phyloP scores from a whole-genome alignment of 2,888 invertebrate genomes.

The Stictocephala bisonia region DNA sequence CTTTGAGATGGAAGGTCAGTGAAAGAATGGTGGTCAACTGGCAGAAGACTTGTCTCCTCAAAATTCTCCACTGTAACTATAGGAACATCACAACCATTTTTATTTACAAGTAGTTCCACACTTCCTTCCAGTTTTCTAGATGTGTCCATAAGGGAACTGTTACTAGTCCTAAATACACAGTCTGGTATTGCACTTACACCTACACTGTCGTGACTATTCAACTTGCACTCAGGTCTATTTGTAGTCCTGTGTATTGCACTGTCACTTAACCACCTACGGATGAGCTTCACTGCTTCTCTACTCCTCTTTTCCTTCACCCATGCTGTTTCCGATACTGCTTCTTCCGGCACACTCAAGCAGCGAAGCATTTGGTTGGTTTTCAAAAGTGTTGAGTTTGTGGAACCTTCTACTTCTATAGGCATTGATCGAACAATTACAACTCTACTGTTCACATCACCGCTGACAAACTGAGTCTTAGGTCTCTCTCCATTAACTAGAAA shows the following conservation, averaged over 20 bases:
- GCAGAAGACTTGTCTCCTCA: background rate
- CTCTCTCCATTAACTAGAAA: background rate
- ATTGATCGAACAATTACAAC: conserved; percentile 27
- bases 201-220: background rate
- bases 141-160: background rate
- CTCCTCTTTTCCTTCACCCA: conserved; percentile 19
- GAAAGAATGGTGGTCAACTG: background rate
- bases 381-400: background rate
- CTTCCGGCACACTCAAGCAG: conserved; percentile 41
- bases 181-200: background rate
- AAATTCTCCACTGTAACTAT: no score
- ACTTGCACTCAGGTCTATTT: background rate
- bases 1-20: conserved; percentile 22
- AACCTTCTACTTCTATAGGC: conserved; percentile 29
- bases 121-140: background rate
- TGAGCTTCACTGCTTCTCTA: conserved; percentile 27
- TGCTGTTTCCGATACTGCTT: conserved; percentile 13
- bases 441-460: conserved; percentile 18
- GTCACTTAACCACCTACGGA: conserved; percentile 43
- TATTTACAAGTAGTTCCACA: conserved; percentile 1
- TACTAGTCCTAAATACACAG: conserved; percentile 35
- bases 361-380: background rate
- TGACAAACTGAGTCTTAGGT: conserved; percentile 31
- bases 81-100: conserved; percentile 15
- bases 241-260: conserved; percentile 31